Evolutionary conservation across 1,140 invertebrate species (phyloP).

Genomic region (Bombyx mandarina): DNA sequence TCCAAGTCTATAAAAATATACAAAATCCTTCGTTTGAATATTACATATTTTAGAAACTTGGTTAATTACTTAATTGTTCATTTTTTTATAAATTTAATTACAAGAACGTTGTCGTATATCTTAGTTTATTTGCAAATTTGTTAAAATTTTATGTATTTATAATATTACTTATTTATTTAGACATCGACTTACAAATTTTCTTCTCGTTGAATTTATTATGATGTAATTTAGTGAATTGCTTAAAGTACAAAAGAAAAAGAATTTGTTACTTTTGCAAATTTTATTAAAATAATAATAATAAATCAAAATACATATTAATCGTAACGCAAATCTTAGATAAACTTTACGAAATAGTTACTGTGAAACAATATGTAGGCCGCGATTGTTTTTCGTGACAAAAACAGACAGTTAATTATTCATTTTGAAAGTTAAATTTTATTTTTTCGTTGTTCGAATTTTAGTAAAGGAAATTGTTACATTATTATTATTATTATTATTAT

Average conservation of each 20-base stretch:
- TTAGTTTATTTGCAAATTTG: conserved; percentile 71
- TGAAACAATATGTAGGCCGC: conserved; percentile 46
- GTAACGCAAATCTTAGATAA: conserved; percentile 55
- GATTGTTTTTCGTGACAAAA: conserved; percentile 40
- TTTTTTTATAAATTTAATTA: conserved; percentile 62
- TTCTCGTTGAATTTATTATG: conserved; percentile 67
- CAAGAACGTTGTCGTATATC: conserved; percentile 64
- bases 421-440: conserved; percentile 45
- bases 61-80: conserved; percentile 47
- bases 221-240: conserved; percentile 73
- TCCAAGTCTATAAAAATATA: no score
- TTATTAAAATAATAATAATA: conserved; percentile 49
- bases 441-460: conserved; percentile 54
- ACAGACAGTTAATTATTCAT: conserved; percentile 40
- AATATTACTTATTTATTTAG: conserved; percentile 29
- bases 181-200: conserved; percentile 59
- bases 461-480: conserved; percentile 61
- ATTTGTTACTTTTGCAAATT: conserved; percentile 74
- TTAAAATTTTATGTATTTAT: conserved; percentile 58
- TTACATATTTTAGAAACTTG: conserved; percentile 60
- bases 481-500: conserved; percentile 50
- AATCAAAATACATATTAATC: conserved; percentile 63
- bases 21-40: no score
- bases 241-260: conserved; percentile 70
- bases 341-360: conserved; percentile 65